Conservation (phyloP, 2,797 vertebrate species). For the Acanthurus lineatus region DNA sequence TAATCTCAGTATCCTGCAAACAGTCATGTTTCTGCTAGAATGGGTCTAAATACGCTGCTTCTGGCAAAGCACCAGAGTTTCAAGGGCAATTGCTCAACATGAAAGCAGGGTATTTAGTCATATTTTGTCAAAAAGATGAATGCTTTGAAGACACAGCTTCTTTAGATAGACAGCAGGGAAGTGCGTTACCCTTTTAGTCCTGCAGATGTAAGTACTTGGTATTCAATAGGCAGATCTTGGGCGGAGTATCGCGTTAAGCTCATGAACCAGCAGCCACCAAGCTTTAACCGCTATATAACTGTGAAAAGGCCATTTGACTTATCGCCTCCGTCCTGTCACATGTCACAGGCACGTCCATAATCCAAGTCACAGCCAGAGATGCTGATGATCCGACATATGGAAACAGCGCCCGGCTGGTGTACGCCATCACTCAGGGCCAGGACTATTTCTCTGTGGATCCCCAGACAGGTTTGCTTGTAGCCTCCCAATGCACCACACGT, state of each 20-base stretch:
- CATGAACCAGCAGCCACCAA: constrained; percentile 10
- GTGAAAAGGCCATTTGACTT: constrained; percentile 9
- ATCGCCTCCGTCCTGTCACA: not conserved
- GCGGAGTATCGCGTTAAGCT: constrained; percentile 24
- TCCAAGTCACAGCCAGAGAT: constrained; percentile 96
- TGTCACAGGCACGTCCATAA: constrained; percentile 92
- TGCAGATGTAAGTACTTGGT: constrained; percentile 46
- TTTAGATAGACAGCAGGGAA: constrained; percentile 39
- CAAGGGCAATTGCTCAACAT: constrained; percentile 5
- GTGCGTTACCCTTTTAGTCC: constrained; percentile 52
- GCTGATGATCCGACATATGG: constrained; percentile 97
- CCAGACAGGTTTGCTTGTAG: constrained; percentile 88
- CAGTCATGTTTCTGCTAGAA: not conserved
- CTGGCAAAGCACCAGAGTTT: constrained; percentile 14
- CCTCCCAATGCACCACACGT: not conserved
- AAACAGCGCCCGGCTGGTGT: constrained; percentile 95
- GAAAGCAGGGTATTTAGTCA: constrained; percentile 28
- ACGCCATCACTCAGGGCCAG: constrained; percentile 94
- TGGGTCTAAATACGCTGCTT: not conserved
- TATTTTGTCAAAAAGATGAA: constrained; percentile 32
- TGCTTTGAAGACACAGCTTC: not conserved
- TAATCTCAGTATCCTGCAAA: constrained; percentile 2
- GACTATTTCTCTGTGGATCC: constrained; percentile 97
- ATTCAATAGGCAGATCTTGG: constrained; percentile 26
- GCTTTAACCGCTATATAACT: constrained; percentile 17